Base-by-base conservation (phyloP, 2,888 invertebrate genomes). In the Drosophila antonietae region DNA sequence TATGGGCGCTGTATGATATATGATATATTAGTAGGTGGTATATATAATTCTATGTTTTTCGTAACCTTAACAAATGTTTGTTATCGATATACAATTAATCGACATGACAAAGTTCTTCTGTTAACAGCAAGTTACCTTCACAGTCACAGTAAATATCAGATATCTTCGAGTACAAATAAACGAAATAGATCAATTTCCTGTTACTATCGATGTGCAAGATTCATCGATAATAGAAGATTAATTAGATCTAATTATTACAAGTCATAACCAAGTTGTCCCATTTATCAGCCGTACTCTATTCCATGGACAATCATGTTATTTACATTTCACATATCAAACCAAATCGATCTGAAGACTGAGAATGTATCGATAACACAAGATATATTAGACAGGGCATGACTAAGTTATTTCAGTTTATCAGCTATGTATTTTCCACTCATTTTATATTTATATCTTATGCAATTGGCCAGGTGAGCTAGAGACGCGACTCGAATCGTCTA, bases 341-440 rank as follows among this genome's bases (percentile, higher is more conserved):
- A 51, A 51, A 33, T 51, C 51, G 51, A 51, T 51, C 51, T 33
- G 33, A 33, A 7, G 18, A 18, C 18, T 3, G 33, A 18, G n/a
- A 33, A 15, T 15, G 33, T 55, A 18, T 41, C 31, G 60, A 51
- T 52, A 31, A n/a, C 35, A 49, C 12, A 37, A 58, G 58, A 60
- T 59, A 56, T 47, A 60, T 53, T n/a, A 37, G 28, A 28, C 31
- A 41, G 56, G 51, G 33, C 49, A 56, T 67, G 67, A 73, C 58
- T 73, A 63, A 73, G 35, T 56, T 33, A 39, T 53, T 44, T 12
- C 14, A 37, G 37, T 37, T 37, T 37, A 41, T n/a, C 41, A 41
- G 41, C 8, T 8, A 3, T n/a, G n/a, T 14, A 15, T 28, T 15
- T 4, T n/a, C n/a, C 2, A 28, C 15, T 28, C 15, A n/a, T 47